Base-by-base conservation (phyloP, 2,797 vertebrate genomes). In the Anguilla marmorata region DNA sequence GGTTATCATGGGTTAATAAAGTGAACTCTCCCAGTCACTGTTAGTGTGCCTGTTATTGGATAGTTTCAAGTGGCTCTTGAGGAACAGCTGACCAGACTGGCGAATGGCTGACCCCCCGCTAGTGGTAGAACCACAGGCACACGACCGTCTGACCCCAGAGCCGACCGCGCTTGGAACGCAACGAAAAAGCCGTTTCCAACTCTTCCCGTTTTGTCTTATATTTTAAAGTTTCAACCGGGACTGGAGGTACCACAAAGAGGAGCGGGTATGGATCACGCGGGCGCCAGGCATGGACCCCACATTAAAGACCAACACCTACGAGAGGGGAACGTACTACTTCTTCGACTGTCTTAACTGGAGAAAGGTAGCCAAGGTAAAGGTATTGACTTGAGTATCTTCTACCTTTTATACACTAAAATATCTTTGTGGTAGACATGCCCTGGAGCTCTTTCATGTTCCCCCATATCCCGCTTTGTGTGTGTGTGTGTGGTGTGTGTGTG, bases 281-380 rank as follows among this genome's bases (percentile, higher is more conserved):
- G 98, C 99, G 89, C 98, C 99, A 1, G 99, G 98, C 91, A 99
- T 99, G 98, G 99, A 99, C 92, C 98, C 99, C 84, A 97, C 98
- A 88, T 96, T 99, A 95, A 99, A 99, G 97, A 99, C 98, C 96
- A 99, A 99, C 94, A 96, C 97, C 5, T 99, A 99, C 0, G 99
- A 99, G 96, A 97, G 98, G 94, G 99, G 99, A 93, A 99, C 99
- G 93, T 99, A 99, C 95, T 99, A 99, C 97, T 99, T 99, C 96
- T 99, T 99, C 95, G 99, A 99, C 95, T 99, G 98, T 99, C 97
- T 99, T 97, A 99, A 99, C 97, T 99, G 98, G 99, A 99, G 99
- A 95, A 99, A 99, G 97, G 98, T 99, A 95, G 98, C 99, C 94
- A 99, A 99, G 98, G 99, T 96, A 94, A 93, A 91, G 89, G 90